Evolutionary conservation across 2,888 invertebrate species (phyloP), one percentile per base, ranked within the genome.

Genomic region (Chamaedrilus cognettii): DNA sequence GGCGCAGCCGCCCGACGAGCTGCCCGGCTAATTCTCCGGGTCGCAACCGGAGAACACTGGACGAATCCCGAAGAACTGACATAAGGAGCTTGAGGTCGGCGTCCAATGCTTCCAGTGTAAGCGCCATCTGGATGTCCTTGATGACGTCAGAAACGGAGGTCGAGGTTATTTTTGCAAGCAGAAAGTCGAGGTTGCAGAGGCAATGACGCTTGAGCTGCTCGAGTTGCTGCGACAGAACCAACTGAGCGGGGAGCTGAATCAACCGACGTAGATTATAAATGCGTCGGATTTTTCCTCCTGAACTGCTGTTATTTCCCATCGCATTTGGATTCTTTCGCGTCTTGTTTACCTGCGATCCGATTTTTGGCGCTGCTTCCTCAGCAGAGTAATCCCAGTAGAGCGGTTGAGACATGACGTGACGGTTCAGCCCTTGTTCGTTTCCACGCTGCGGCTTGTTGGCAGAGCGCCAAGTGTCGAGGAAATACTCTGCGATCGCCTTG

Each of bases 1-100:
- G 75, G 33, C 81, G 77, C 23, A 86, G 76, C 52, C 85, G 79
- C 4, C 84, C 84, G 56, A 84, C 87, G 70, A 90, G 84, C 57
- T 93, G 88, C 2, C 92, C 89, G 76, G 90, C 91, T 77, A 94
- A 89, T 83, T 94, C 94, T 77, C 89, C 87, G 35, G 92, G 91
- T 81, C 94, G 93, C 75, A 91, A 91, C 77, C 89, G 89, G 64
- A 94, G 84, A 23, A 91, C 90, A 77, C 88, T 88, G 3, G 90
- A 88, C 75, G 91, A 89, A 0, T 87, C 86, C 82, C 90, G 89
- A 68, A 94, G 86, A 69, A 91, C 88, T 72, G 90, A 88, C 77
- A 88, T 88, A 2, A 92, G 81, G 60, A 89, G 83, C 61, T 86
- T 78, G 28, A 82, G 70, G 34, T 82, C 82, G 3, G 51, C 58